Conservation (phyloP, 1,140 invertebrate species). For the Trachelipus rathkii region DNA sequence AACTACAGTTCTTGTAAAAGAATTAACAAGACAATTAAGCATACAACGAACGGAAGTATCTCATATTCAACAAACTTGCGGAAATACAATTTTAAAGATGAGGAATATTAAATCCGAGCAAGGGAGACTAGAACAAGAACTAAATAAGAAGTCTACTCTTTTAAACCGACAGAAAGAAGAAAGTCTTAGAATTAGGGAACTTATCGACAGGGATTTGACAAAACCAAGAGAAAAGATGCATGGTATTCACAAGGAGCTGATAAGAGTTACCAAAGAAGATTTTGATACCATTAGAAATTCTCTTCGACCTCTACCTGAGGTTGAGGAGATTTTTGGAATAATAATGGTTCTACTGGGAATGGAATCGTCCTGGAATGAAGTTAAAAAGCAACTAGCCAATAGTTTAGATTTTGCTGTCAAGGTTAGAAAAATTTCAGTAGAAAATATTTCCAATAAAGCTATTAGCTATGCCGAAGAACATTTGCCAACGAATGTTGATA, state of each 20-base stretch:
- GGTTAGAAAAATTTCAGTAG: slow-evolving; percentile 34
- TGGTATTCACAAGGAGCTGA: slow-evolving; percentile 33
- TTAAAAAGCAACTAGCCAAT: slow-evolving; percentile 42
- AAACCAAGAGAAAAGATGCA: slow-evolving; percentile 37
- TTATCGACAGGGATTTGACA: slow-evolving; percentile 37
- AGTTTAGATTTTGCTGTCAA: slow-evolving; percentile 35
- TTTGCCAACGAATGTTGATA: slow-evolving; percentile 29
- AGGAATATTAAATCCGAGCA: slow-evolving; percentile 42
- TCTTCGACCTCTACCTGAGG: slow-evolving; percentile 29
- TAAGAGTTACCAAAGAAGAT: slow-evolving; percentile 37
- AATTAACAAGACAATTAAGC: slow-evolving; percentile 36
- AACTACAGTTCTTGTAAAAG: slow-evolving; percentile 19
- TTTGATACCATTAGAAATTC: slow-evolving; percentile 36
- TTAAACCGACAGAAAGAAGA: slow-evolving; percentile 39
- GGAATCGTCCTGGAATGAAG: slow-evolving; percentile 45
- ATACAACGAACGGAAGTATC: slow-evolving; percentile 41
- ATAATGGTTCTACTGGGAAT: slow-evolving; percentile 32
- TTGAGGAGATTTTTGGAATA: slow-evolving; percentile 38
- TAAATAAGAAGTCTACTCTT: slow-evolving; percentile 37
- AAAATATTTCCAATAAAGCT: slow-evolving; percentile 31
- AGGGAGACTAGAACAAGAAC: slow-evolving; percentile 40
- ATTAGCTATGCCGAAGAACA: slow-evolving; percentile 30
- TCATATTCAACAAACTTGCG: slow-evolving; percentile 41
- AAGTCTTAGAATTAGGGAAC: slow-evolving; percentile 35
- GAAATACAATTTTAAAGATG: slow-evolving; percentile 39